Percentiles rank a stretch among this genome's conserved stretches.
These are phyloP conservation scores for Aspiorhynchus laticeps DNA, from an alignment of 2,113 vertebrate species.

Conservation along the genomic window DNA sequence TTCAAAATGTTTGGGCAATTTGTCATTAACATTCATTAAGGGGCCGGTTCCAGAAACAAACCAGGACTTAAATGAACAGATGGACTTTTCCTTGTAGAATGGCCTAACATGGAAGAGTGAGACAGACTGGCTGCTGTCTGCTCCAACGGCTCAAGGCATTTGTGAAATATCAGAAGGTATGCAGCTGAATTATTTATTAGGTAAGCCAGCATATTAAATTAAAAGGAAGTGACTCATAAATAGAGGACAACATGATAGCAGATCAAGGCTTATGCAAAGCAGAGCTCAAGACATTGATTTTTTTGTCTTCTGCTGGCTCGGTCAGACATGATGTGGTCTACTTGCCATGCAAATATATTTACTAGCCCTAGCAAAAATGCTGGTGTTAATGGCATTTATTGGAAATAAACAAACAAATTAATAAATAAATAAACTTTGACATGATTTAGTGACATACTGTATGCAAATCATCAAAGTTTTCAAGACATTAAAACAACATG, in stretches of 20 bases:
- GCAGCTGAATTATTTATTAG: conserved; percentile 57
- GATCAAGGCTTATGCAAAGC: conserved; percentile 38
- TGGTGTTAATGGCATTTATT: neutral
- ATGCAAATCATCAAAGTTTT: neutral
- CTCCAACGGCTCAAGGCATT: conserved; percentile 49
- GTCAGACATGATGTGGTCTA: neutral
- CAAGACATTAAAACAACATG: neutral
- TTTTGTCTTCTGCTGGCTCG: neutral
- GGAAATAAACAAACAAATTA: neutral
- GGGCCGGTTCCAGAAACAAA: neutral
- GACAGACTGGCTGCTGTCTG: conserved; percentile 48
- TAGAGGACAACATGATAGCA: conserved; percentile 16
- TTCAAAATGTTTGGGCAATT: neutral
- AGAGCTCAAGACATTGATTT: neutral
- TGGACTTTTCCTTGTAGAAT: conserved; percentile 18
- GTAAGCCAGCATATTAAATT: conserved; percentile 54
- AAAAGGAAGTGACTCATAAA: conserved; percentile 48
- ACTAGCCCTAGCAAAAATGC: neutral
- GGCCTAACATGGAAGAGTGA: conserved; percentile 2
- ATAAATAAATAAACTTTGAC: neutral
- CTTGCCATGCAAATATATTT: conserved; percentile 3
- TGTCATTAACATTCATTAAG: conserved; percentile 25
- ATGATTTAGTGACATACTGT: too few relatives aligned
- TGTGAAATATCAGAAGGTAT: conserved; percentile 55
- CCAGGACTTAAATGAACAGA: conserved; percentile 41